Percentiles rank a stretch among this genome's conserved stretches.
Conservation (phyloP, 1,140 invertebrate genomes). For the Nephotettix cincticeps region DNA sequence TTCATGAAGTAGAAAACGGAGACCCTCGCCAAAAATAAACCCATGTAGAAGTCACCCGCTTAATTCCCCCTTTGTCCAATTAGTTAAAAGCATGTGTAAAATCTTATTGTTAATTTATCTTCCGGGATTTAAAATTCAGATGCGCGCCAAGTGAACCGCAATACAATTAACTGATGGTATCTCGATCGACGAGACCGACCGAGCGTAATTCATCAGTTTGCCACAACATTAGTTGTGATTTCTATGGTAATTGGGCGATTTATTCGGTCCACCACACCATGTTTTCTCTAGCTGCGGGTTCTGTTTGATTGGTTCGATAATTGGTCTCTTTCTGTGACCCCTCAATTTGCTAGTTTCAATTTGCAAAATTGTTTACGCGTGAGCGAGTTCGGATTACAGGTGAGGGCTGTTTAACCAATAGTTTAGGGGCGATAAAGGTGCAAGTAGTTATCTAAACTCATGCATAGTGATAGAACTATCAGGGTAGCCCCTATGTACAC, state of each 20-base stretch:
- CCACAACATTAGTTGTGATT: slow-evolving; percentile 1
- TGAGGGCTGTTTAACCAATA: too few species aligned
- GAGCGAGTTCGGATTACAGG: too few species aligned
- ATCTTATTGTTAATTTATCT: slow-evolving; percentile 26
- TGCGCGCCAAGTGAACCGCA: neutral
- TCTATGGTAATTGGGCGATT: slow-evolving; percentile 12
- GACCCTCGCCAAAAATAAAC: slow-evolving; percentile 14
- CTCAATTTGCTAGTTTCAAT: too few species aligned
- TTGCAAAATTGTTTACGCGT: too few species aligned
- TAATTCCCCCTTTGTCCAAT: slow-evolving; percentile 8
- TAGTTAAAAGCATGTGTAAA: slow-evolving; percentile 23
- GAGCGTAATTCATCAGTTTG: neutral
- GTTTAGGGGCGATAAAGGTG: too few species aligned
- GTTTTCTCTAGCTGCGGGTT: neutral
- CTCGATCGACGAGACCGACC: neutral
- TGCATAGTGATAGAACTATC: too few species aligned
- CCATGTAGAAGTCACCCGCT: slow-evolving; percentile 3
- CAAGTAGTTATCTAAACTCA: too few species aligned
- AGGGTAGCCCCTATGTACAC: too few species aligned
- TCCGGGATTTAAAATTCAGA: slow-evolving; percentile 9
- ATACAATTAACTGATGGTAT: slow-evolving; percentile 9
- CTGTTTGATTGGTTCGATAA: neutral
- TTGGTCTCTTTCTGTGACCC: neutral
- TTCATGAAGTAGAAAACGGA: neutral
- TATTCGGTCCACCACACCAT: neutral